Percentiles rank a stretch among this genome's conserved stretches.
These are phyloP conservation scores for Heterodera schachtii DNA, from an alignment of 1,140 invertebrate species.

Conservation along the genomic window DNA sequence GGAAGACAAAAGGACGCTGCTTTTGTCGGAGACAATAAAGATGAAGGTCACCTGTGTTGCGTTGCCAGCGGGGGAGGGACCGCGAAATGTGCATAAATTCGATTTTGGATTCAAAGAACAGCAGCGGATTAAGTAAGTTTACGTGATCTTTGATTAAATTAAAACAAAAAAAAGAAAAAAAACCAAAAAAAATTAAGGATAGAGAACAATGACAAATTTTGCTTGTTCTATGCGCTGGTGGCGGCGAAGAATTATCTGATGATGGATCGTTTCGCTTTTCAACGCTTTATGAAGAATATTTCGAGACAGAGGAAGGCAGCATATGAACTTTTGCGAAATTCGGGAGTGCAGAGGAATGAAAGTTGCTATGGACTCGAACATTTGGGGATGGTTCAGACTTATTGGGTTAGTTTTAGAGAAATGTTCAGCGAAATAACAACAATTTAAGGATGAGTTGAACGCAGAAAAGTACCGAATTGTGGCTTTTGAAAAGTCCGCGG, in stretches of 20 bases:
- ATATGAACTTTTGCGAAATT: neutral
- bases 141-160: too few species aligned
- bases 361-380: neutral
- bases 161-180: neutral
- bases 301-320: neutral
- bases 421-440: too few species aligned
- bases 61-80: too few species aligned
- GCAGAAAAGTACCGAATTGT: neutral
- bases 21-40: too few species aligned
- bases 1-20: too few species aligned
- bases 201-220: neutral
- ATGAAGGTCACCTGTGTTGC: too few species aligned
- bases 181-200: neutral
- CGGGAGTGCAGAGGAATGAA: neutral
- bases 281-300: neutral
- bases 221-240: neutral
- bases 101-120: too few species aligned
- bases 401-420: too few species aligned
- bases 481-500: neutral
- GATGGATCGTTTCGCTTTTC: neutral
- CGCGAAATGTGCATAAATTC: too few species aligned
- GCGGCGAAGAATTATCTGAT: neutral
- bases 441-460: too few species aligned
- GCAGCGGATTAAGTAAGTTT: too few species aligned
- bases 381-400: neutral